Percentiles rank a stretch among this genome's conserved stretches.
These are phyloP conservation scores for Melanophora roralis DNA, from an alignment of 2,888 invertebrate genomes.

Conservation along the genomic window DNA sequence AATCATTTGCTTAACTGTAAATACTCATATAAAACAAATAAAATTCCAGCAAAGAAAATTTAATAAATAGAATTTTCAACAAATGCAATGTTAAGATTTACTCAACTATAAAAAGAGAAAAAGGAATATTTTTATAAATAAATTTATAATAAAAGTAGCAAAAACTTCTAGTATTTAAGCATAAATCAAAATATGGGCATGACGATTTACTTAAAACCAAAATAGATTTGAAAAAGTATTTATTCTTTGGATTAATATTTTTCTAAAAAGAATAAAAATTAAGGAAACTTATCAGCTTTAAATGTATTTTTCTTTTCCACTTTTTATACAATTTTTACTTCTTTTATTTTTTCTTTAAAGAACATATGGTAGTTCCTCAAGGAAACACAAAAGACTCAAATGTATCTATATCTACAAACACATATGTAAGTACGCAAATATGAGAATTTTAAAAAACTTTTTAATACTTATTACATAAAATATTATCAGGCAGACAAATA, in stretches of 20 bases:
- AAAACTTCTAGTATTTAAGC: neutral
- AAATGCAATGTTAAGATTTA: slow-evolving; percentile 54
- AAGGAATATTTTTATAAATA: neutral
- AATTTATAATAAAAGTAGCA: neutral
- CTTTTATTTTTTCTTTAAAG: neutral
- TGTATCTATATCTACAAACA: neutral
- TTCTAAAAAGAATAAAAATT: too few relatives aligned
- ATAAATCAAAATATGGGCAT: neutral
- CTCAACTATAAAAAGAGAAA: slow-evolving; percentile 35
- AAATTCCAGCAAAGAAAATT: slow-evolving; percentile 43
- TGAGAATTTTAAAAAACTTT: slow-evolving; percentile 45
- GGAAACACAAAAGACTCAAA: neutral
- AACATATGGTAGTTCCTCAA: neutral
- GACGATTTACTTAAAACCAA: too few relatives aligned
- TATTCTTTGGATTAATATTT: too few relatives aligned
- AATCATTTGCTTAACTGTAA: neutral
- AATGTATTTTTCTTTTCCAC: slow-evolving; percentile 32
- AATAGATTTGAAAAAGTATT: too few relatives aligned
- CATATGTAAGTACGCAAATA: slow-evolving; percentile 7
- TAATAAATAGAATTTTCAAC: slow-evolving; percentile 51
- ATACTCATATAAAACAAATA: slow-evolving; percentile 34
- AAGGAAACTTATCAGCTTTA: slow-evolving; percentile 45
- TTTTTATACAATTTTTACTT: slow-evolving; percentile 18
- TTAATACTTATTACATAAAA: slow-evolving; percentile 34
- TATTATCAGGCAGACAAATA: slow-evolving; percentile 26